Conservation (phyloP, 2,113 vertebrate genomes). For the Zapus hudsonius region DNA sequence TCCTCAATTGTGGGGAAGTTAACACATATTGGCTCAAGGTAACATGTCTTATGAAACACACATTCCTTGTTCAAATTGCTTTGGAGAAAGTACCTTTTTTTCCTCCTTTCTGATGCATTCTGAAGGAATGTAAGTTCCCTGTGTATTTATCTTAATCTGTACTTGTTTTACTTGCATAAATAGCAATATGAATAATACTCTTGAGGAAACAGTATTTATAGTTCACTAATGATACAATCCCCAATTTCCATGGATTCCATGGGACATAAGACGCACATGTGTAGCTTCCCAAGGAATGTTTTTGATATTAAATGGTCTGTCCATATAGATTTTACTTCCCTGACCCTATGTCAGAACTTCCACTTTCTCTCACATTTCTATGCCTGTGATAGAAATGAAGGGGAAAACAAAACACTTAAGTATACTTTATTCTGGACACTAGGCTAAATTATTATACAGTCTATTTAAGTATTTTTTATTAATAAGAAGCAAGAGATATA, state of each 20-base stretch:
- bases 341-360: not conserved
- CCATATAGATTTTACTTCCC: not conserved
- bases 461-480: not conserved
- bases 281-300: not conserved
- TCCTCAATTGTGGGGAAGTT: not conserved
- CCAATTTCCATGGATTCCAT: not conserved
- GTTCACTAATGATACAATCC: not conserved
- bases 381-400: not conserved
- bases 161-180: not conserved
- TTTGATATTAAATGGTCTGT: not conserved
- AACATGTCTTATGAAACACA: not conserved
- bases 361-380: not conserved
- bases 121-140: too few relatives aligned
- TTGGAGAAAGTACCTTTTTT: not conserved
- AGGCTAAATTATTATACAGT: not conserved
- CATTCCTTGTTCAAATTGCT: not conserved
- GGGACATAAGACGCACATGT: not conserved
- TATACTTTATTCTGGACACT: not conserved
- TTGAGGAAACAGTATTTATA: not conserved
- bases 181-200: not conserved
- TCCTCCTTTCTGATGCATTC: not conserved
- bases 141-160: too few relatives aligned
- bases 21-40: not conserved
- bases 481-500: not conserved
- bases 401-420: not conserved